Evolutionary conservation across 2,113 vertebrate genomes (phyloP).

Genomic region (Bostrychus sinensis): DNA sequence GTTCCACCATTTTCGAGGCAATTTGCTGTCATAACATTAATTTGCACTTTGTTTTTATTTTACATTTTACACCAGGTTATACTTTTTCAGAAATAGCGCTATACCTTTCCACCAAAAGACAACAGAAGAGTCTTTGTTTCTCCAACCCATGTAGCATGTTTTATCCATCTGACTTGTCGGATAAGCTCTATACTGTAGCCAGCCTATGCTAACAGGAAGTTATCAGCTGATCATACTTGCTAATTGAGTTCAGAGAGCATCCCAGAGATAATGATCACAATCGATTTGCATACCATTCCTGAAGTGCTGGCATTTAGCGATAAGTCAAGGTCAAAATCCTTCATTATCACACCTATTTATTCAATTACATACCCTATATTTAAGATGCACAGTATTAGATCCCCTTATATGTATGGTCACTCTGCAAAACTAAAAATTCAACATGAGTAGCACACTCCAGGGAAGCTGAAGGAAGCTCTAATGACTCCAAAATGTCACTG

Average conservation of each 20-base stretch:
- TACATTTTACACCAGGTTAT: no score
- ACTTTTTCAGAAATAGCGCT: no score
- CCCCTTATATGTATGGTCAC: conserved; percentile 25
- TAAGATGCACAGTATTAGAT: conserved; percentile 30
- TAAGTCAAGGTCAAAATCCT: conserved; percentile 72
- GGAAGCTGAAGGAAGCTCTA: conserved; percentile 19
- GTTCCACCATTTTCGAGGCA: no score
- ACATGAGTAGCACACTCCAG: conserved; percentile 3
- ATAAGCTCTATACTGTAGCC: conserved; percentile 21
- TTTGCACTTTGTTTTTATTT: no score
- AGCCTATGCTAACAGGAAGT: conserved; percentile 71
- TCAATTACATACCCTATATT: conserved; percentile 62
- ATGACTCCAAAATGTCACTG: conserved; percentile 38
- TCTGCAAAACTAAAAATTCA: conserved; percentile 4
- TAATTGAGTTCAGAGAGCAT: conserved; percentile 80
- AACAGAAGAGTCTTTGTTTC: conserved; percentile 5
- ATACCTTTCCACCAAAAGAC: no score
- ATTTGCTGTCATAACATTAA: no score
- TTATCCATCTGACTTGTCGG: neutral
- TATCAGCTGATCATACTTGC: conserved; percentile 76
- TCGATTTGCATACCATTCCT: conserved; percentile 66
- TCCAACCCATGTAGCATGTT: neutral
- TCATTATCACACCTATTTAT: conserved; percentile 61
- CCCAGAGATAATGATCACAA: conserved; percentile 66
- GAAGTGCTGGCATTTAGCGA: conserved; percentile 61